Percentiles rank a stretch among this genome's conserved stretches.
These are phyloP conservation scores for Cryptocheilus praepositus DNA, from an alignment of 2,888 invertebrate genomes.

Conservation along the genomic window DNA sequence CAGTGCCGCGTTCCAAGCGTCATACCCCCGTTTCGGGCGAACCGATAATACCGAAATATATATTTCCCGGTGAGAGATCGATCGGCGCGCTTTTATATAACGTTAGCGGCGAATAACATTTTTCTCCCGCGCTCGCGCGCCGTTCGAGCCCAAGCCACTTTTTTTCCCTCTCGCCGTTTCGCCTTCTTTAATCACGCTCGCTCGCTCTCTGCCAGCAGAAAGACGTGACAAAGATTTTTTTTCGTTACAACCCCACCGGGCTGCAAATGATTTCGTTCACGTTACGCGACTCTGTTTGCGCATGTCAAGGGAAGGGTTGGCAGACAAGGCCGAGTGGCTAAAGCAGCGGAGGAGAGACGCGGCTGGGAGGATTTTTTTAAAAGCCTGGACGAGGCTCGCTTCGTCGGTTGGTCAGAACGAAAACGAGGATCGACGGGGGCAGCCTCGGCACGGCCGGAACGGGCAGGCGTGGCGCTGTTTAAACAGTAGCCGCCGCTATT, in stretches of 20 bases:
- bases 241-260: not conserved
- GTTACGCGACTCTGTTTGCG: too few species aligned
- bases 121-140: slow-evolving; percentile 17
- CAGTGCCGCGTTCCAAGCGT: too few species aligned
- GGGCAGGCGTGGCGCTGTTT: slow-evolving; percentile 52
- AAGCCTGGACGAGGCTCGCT: slow-evolving; percentile 2
- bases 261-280: too few species aligned
- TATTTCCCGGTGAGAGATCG: too few species aligned
- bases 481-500: slow-evolving; percentile 63
- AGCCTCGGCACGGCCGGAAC: slow-evolving; percentile 14
- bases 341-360: too few species aligned
- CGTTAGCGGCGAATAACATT: too few species aligned
- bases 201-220: not conserved
- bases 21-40: too few species aligned
- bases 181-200: not conserved
- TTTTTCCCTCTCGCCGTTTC: not conserved
- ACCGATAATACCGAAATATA: too few species aligned
- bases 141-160: not conserved
- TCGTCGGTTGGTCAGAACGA: not conserved
- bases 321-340: too few species aligned
- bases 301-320: too few species aligned
- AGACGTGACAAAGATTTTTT: slow-evolving; percentile 5
- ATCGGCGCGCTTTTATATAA: too few species aligned
- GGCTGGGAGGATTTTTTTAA: slow-evolving; percentile 2
- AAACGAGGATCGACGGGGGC: not conserved